Percentiles rank a stretch among this genome's conserved stretches.
phyloP scores from a whole-genome alignment of 2,888 invertebrate species.

The Teleiodes luculella region DNA sequence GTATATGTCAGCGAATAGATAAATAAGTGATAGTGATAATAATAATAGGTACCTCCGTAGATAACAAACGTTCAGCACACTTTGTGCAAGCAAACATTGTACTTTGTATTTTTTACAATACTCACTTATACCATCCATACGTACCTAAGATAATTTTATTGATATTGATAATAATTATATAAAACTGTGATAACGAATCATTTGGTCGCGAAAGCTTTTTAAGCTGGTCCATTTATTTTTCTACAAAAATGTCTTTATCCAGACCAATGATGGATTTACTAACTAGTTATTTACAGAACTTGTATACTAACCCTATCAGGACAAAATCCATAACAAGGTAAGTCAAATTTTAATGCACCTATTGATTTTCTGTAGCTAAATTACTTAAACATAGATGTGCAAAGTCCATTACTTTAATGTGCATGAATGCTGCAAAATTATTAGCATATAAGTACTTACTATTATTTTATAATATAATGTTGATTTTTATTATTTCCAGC shows the following conservation, averaged over 20 bases:
- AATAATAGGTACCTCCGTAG: no score
- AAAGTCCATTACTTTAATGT: no score
- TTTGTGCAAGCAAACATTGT: no score
- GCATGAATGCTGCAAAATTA: no score
- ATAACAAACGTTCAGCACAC: no score
- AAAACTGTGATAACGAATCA: conserved; percentile 1
- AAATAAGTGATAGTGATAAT: no score
- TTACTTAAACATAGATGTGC: not conserved
- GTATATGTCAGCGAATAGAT: no score
- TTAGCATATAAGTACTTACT: not conserved
- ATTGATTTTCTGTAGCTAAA: no score
- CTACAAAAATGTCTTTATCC: conserved; percentile 80
- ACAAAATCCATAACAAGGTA: conserved; percentile 91
- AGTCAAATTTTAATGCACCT: conserved; percentile 31
- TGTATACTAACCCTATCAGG: conserved; percentile 86
- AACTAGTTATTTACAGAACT: conserved; percentile 85
- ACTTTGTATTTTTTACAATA: not conserved
- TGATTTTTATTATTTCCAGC: conserved; percentile 63
- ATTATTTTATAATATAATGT: not conserved
- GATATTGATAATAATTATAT: not conserved
- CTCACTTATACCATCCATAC: no score
- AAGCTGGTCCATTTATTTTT: not conserved
- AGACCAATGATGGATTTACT: conserved; percentile 85
- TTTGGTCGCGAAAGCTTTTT: not conserved
- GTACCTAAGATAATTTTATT: no score